Evolutionary conservation across 2,888 invertebrate genomes (phyloP).

Genomic region (Drosophila formosana): DNA sequence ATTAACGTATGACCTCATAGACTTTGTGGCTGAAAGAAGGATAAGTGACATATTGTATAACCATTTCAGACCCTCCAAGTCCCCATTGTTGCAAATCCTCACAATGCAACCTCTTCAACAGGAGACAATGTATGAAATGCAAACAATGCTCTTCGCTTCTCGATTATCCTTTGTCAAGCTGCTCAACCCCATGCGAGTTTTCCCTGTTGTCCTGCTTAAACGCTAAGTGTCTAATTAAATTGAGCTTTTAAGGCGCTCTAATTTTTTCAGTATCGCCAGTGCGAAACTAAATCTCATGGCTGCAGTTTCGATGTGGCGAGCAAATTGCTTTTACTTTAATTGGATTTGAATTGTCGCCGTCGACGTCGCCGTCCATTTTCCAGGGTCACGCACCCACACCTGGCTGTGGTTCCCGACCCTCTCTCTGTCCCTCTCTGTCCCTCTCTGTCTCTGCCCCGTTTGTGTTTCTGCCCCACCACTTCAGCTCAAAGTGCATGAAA

Average conservation of each 20-base stretch:
- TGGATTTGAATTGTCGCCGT: slow-evolving; percentile 60
- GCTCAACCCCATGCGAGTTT: slow-evolving; percentile 37
- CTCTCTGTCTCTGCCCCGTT: not conserved
- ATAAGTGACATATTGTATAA: no score
- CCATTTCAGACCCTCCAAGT: not conserved
- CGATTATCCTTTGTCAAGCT: slow-evolving; percentile 42
- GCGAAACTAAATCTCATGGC: slow-evolving; percentile 39
- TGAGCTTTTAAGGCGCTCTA: slow-evolving; percentile 44
- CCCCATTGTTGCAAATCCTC: slow-evolving; percentile 56
- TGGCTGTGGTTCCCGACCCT: not conserved
- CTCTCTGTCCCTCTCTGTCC: not conserved
- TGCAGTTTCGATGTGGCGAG: slow-evolving; percentile 38
- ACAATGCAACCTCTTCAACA: slow-evolving; percentile 61
- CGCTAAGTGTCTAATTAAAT: slow-evolving; percentile 74
- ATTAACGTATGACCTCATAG: not conserved
- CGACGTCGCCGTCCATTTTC: slow-evolving; percentile 1
- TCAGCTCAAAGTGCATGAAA: slow-evolving; percentile 6
- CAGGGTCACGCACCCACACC: slow-evolving; percentile 50
- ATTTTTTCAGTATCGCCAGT: slow-evolving; percentile 54
- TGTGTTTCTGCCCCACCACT: not conserved
- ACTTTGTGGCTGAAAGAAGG: no score
- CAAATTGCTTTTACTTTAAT: slow-evolving; percentile 78
- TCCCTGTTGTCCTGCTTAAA: slow-evolving; percentile 28
- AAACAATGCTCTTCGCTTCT: not conserved
- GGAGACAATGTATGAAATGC: slow-evolving; percentile 36